Base-by-base conservation (phyloP, 2,797 vertebrate species). In the Ctenopoma kingsleyae region DNA sequence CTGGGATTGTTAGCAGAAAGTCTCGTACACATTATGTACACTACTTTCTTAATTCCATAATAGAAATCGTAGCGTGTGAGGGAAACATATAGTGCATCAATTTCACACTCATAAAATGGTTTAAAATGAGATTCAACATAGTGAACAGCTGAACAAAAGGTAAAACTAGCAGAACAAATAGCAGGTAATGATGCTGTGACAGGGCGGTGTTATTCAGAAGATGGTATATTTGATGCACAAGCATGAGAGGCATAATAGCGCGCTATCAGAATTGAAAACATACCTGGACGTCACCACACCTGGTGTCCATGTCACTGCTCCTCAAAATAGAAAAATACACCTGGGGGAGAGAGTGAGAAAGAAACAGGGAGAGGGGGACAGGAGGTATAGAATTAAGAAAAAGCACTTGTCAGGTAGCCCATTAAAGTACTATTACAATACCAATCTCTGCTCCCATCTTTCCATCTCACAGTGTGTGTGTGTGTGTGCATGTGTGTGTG, bases 371-470 rank as follows among this genome's bases (percentile, higher is more conserved):
- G 25, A 6, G 6, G 13, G 47, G 41, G 56, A 32, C 15, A 17
- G 36, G 50, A 52, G 62, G 46, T 25, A 71, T 20, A 77, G 83
- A 77, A 89, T 90, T 89, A 91, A 88, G 83, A 91, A 90, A 85
- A 88, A 90, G 80, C 76, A 86, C 85, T 89, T 89, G 90, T 91
- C 87, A 90, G 85, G 86, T 86, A 79, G 80, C 77, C 87, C 85
- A 91, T 91, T 90, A 91, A 80, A 90, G 85, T 57, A 81, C 75
- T 82, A 92, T 91, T 91, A 91, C 86, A 91, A 88, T 88, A 80
- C 81, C 87, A 87, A 79, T 89, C 81, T 90, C 76, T 86, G 83
- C 80, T 85, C 85, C 76, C 81, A 83, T 87, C 81, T 83, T 67
- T 82, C 50, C 74, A 61, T 81, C 78, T 79, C 52, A 71, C 58